Conservation (phyloP, 2,888 invertebrate genomes). For the Zelleria hepariella region DNA sequence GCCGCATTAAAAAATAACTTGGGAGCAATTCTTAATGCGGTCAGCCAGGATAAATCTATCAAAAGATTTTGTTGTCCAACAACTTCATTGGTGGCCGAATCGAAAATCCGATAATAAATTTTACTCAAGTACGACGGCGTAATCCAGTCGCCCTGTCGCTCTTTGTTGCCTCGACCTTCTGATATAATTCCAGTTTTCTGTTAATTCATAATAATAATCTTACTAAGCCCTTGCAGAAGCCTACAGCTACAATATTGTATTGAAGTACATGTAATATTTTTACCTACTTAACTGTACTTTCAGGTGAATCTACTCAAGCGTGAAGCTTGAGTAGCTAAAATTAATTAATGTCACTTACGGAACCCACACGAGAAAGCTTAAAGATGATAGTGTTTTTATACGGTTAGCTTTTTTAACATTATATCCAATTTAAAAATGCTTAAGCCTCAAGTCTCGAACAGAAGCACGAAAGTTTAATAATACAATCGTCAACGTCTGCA, state of each 20-base stretch:
- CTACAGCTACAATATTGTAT: slow-evolving; percentile 29
- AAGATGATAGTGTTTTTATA: neutral
- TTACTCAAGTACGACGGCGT: slow-evolving; percentile 70
- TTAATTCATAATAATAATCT: slow-evolving; percentile 58
- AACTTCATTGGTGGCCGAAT: slow-evolving; percentile 73
- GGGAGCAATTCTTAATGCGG: slow-evolving; percentile 63
- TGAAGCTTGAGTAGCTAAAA: neutral
- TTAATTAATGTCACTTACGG: neutral
- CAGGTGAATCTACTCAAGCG: slow-evolving; percentile 5
- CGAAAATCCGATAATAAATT: slow-evolving; percentile 73
- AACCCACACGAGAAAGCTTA: neutral
- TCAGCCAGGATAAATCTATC: slow-evolving; percentile 71
- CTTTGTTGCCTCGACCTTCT: slow-evolving; percentile 65
- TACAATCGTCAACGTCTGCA: too few species aligned
- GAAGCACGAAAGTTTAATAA: too few species aligned
- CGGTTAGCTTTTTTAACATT: neutral
- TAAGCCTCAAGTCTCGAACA: neutral
- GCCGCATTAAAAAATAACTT: slow-evolving; percentile 62
- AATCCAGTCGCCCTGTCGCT: slow-evolving; percentile 66
- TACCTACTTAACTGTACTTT: slow-evolving; percentile 7
- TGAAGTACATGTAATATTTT: slow-evolving; percentile 21
- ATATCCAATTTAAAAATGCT: neutral
- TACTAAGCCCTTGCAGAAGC: slow-evolving; percentile 48
- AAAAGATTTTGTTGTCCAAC: slow-evolving; percentile 72
- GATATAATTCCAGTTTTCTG: slow-evolving; percentile 65